Evolutionary conservation across 2,113 vertebrate species (phyloP).

Genomic region (Lanius collurio): DNA sequence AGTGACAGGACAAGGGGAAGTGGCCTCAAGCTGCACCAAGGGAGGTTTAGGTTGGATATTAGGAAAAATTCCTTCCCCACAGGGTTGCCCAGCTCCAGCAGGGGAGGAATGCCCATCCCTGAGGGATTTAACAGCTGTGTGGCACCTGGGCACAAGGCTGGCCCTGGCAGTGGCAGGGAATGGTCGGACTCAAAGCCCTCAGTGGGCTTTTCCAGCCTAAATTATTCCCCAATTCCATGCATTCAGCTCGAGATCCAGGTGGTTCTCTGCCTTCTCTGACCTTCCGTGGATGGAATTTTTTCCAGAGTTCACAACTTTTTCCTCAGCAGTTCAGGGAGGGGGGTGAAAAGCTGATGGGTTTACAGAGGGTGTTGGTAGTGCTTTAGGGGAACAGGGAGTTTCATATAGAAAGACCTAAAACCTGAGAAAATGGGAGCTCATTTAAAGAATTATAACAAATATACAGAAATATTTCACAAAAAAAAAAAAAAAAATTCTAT

Average conservation of each 20-base stretch:
- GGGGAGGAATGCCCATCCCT: background rate
- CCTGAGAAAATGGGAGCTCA: background rate
- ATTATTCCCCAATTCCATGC: rapidly evolving
- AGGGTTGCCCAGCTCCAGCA: background rate
- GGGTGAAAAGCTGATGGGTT: background rate
- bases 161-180: background rate
- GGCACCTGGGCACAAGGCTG: background rate
- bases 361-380: background rate
- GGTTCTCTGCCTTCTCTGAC: background rate
- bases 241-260: rapidly evolving
- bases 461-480: background rate
- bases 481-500: background rate
- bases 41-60: background rate
- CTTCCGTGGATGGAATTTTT: background rate
- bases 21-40: background rate
- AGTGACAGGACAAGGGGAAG: background rate
- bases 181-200: background rate
- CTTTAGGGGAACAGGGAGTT: background rate
- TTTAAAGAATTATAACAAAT: background rate
- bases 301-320: background rate
- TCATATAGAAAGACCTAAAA: background rate
- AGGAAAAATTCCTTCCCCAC: background rate
- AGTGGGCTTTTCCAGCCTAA: rapidly evolving
- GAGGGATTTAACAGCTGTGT: background rate
- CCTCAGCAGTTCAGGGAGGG: background rate